A percentile compares a stretch with the other conserved stretches of the same genome.
These are phyloP conservation scores for Drosophila arawakana DNA, from an alignment of 1,140 invertebrate species.

Conservation along the genomic window DNA sequence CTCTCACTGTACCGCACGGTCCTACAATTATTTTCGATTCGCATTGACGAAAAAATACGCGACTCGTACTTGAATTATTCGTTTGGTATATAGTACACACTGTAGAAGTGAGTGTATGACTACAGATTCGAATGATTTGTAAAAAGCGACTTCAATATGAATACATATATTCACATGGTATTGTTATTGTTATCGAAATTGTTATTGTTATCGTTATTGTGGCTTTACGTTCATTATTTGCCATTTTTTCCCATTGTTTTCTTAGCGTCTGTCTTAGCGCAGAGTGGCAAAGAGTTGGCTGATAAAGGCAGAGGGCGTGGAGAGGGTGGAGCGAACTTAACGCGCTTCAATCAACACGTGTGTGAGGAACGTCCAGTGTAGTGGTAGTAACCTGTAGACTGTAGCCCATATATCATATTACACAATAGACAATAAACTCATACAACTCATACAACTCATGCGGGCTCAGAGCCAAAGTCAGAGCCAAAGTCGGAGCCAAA, in stretches of 20 bases:
- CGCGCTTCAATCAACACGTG: constrained; percentile 68
- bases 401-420: constrained; percentile 43
- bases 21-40: constrained; percentile 71
- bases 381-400: constrained; percentile 11
- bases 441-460: neutral
- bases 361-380: constrained; percentile 18
- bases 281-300: neutral
- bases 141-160: constrained; percentile 32
- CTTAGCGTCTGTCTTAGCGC: constrained; percentile 5
- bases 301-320: neutral
- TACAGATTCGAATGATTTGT: constrained; percentile 39
- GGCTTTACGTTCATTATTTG: constrained; percentile 61
- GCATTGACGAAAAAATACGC: constrained; percentile 68
- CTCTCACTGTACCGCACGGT: constrained; percentile 25
- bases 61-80: constrained; percentile 61
- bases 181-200: constrained; percentile 5
- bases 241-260: constrained; percentile 47
- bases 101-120: constrained; percentile 21
- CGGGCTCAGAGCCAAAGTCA: neutral
- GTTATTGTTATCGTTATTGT: constrained; percentile 23
- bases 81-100: neutral
- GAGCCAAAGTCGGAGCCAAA: too few relatives aligned
- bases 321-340: constrained; percentile 29
- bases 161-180: constrained; percentile 14
- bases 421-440: constrained; percentile 30